These are phyloP conservation scores for Didymodactylos carnosus DNA, from an alignment of 2,888 invertebrate species.

Conservation along the genomic window DNA sequence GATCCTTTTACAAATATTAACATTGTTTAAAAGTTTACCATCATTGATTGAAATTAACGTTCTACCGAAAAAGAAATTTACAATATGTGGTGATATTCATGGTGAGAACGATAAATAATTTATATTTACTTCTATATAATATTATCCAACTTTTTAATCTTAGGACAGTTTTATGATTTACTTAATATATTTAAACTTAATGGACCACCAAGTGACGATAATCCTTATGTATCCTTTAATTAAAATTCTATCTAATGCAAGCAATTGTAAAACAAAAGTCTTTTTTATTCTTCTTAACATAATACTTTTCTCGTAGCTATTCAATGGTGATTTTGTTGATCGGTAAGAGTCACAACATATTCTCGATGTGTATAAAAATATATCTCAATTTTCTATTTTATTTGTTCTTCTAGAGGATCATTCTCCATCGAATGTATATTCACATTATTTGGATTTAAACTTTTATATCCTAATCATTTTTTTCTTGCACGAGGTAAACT, in stretches of 20 bases:
- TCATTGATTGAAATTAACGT: constrained; percentile 73
- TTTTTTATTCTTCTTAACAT: too few relatives aligned
- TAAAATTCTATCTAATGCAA: background rate
- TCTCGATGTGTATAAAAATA: too few relatives aligned
- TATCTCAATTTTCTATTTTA: constrained; percentile 94
- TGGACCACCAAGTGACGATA: constrained; percentile 75
- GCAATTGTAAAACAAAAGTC: background rate
- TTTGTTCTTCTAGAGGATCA: constrained; percentile 95
- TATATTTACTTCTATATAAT: too few relatives aligned
- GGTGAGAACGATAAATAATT: too few relatives aligned
- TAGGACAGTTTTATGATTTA: constrained; percentile 93
- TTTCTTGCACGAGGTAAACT: constrained; percentile 83
- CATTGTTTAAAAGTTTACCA: constrained; percentile 59
- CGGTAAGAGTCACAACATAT: too few relatives aligned
- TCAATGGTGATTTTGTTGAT: constrained; percentile 1
- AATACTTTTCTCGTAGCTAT: background rate
- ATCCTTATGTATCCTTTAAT: constrained; percentile 60
- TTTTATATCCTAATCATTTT: constrained; percentile 83
- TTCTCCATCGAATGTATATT: constrained; percentile 99
- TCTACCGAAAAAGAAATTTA: constrained; percentile 65
- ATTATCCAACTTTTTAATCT: too few relatives aligned
- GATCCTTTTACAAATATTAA: constrained; percentile 75
- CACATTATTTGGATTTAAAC: constrained; percentile 80
- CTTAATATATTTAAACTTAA: constrained; percentile 91
- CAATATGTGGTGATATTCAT: constrained; percentile 95